A percentile compares a stretch with the other conserved stretches of the same genome.
These are phyloP conservation scores for Polypedilum pembai DNA, from an alignment of 1,140 invertebrate species.

Conservation along the genomic window DNA sequence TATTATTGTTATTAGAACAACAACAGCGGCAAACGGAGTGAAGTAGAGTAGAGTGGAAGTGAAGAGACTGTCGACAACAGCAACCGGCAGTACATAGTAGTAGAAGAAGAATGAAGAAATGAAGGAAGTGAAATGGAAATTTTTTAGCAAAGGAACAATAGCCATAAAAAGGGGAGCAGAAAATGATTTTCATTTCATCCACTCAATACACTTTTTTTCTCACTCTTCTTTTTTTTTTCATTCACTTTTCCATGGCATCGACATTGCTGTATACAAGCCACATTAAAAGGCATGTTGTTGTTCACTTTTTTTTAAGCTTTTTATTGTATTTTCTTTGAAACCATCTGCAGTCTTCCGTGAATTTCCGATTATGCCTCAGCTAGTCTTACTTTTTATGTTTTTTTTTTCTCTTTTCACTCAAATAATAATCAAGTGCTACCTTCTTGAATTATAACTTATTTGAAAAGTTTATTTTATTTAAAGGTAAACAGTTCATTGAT, in stretches of 20 bases:
- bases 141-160: neutral
- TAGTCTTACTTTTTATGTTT: neutral
- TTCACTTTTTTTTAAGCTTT: neutral
- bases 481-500: neutral
- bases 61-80: neutral
- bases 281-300: constrained; percentile 24
- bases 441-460: too few species aligned
- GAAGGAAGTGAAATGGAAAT: neutral
- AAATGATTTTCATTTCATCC: neutral
- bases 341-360: constrained; percentile 23
- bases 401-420: neutral
- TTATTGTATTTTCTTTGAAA: constrained; percentile 22
- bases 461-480: too few species aligned
- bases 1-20: neutral
- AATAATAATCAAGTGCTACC: too few species aligned
- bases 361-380: constrained; percentile 22
- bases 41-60: too few species aligned
- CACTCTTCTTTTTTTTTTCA: neutral
- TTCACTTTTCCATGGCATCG: neutral
- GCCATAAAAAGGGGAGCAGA: neutral
- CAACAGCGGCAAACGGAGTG: neutral
- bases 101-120: neutral
- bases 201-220: neutral
- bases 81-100: neutral
- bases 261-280: constrained; percentile 2